Evolutionary conservation across 1,140 invertebrate species (phyloP).

Genomic region (Eriocheir sinensis): DNA sequence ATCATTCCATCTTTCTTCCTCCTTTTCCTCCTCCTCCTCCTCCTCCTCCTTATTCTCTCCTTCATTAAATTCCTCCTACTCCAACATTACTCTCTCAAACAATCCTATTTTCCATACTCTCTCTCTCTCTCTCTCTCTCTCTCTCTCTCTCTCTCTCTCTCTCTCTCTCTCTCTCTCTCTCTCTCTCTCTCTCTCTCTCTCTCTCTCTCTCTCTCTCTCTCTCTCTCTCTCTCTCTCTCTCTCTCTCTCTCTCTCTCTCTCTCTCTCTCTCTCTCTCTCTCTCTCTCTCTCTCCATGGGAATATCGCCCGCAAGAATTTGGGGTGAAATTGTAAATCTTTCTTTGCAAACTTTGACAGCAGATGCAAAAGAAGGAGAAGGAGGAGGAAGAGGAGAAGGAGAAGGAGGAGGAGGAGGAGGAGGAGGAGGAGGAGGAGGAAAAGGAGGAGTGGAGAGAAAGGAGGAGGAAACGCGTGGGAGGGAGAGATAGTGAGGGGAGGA

Average conservation of each 20-base stretch:
- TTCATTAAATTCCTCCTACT: neutral
- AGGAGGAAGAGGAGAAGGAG: neutral
- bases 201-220: neutral
- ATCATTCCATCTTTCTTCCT: neutral
- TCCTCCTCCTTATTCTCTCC: neutral
- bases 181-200: neutral
- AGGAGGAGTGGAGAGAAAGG: neutral
- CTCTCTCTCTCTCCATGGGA: neutral
- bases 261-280: neutral
- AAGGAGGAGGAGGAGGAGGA: neutral
- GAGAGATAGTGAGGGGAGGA: conserved; percentile 3
- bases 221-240: neutral
- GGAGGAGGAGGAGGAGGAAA: neutral
- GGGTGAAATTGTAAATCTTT: conserved; percentile 58
- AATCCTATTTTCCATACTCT: neutral
- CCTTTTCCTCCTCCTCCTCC: neutral
- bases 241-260: neutral
- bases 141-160: neutral
- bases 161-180: neutral
- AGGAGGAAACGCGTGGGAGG: neutral
- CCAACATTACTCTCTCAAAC: neutral
- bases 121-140: neutral
- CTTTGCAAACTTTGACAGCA: conserved; percentile 38
- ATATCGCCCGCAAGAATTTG: conserved; percentile 6
- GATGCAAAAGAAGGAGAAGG: neutral